Evolutionary conservation across 2,797 vertebrate species (phyloP), one percentile per base, ranked within the genome.

Genomic region (Melanotaenia pygmaea): DNA sequence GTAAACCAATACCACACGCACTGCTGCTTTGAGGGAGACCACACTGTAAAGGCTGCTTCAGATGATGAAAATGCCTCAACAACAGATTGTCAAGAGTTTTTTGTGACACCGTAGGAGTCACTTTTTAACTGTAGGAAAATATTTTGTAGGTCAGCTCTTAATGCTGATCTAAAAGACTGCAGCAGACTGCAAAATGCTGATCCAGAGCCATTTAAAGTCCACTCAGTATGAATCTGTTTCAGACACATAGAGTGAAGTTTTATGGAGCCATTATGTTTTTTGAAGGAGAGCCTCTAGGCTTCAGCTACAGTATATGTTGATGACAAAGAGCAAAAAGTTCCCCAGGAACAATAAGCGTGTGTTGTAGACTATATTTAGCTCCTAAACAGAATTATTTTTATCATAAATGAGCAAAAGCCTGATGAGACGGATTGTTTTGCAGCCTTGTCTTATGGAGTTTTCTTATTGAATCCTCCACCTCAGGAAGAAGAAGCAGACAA

Each of bases 401-500:
- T 81, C 67, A 69, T 85, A 67, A 80, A 79, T 67, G 61, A 67
- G 70, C 47, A 4, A 68, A 71, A 59, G 28, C 66, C 32, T 10
- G 82, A 89, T 70, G 74, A 72, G 77, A 62, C 20, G 70, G 69
- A 66, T 80, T 30, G 83, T 86, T 83, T 79, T 64, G 40, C 68
- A n/a, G 74, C 57, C 64, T 63, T 57, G 77, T 79, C 75, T 82
- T 20, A 4, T 60, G 67, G 26, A 32, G 30, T 57, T 77, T 70
- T 71, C 70, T 56, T 67, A 79, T 56, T 71, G 67, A 83, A 74
- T 85, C 77, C 57, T 80, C 82, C 59, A 70, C 77, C 70, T 56
- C 4, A 28, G 79, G 88, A 83, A 85, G 73, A 74, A 88, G 32
- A 51, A 89, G 84, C 90, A 18, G 24, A 86, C 86, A 77, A 71